Evolutionary conservation across 23 tunicate genomes (phyloP), one percentile per base, ranked within the genome.

Genomic region (Pegea sp.): DNA sequence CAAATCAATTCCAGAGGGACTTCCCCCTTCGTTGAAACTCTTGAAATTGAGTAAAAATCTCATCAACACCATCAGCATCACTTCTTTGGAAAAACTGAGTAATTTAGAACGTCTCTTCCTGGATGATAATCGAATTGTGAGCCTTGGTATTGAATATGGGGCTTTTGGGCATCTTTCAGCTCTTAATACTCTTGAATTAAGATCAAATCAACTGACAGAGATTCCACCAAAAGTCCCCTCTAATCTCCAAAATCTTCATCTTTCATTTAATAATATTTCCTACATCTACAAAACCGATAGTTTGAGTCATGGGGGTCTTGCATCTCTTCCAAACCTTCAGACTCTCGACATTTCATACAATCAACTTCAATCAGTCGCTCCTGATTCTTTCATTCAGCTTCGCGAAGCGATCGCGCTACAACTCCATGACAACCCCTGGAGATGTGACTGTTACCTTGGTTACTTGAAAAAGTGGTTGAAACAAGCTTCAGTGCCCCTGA

Each of bases 381-480:
- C 44, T 1, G 62, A 34, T 0, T 48, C 91, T 20, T 61, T 88
- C 34, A 29, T 55, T 27, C 11, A 23, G 38, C 50, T 77, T 6
- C 24, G n/a, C 13, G 6, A 26, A 6, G 55, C 77, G 22, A 20
- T 33, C 13, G 21, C 68, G 3, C 27, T 65, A 26, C 49, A 48
- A 5, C 56, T 79, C 0, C 67, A 59, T 23, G 61, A 53, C 74
- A 79, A 79, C 44, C 93, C 79, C 11, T 79, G 93, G 93, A 63
- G 48, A 8, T 79, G 93, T 67, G 73, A 79, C 54, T 61, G 64
- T 29, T 52, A 79, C 44, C 46, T 79, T 44, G 28, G 26, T 29
- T 69, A 69, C 49, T 57, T 88, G 8, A 77, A 88, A 33, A 55
- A 26, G 27, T 81, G 84, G 95, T 64, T 74, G 3, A 33, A 32